Percentiles rank a stretch among this genome's conserved stretches.
Evolutionary conservation across 2,113 vertebrate genomes (phyloP).

Genomic region (Nycticebus coucang): DNA sequence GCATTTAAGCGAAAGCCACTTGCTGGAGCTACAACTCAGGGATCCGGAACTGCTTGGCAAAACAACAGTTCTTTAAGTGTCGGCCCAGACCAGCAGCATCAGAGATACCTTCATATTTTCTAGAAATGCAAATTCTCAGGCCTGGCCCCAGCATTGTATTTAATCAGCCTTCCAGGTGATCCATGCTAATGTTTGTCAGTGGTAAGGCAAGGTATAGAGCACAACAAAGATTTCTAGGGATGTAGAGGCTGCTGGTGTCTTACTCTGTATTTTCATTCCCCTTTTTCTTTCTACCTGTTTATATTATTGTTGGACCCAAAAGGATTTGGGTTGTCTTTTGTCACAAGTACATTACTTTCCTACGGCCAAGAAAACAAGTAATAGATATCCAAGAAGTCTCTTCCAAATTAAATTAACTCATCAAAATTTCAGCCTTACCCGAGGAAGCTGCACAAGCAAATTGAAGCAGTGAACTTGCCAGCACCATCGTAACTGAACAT

Average conservation of each 20-base stretch:
- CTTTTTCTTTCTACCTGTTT: neutral
- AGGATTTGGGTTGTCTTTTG: neutral
- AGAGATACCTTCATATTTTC: neutral
- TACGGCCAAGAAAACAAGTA: neutral
- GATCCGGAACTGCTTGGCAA: neutral
- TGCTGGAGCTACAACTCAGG: neutral
- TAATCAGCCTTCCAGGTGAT: neutral
- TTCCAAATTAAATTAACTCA: conserved; percentile 3
- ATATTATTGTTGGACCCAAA: neutral
- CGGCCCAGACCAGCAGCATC: neutral
- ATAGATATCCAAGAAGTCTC: conserved; percentile 4
- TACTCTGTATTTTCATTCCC: neutral
- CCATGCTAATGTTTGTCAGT: neutral
- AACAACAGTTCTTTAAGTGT: neutral
- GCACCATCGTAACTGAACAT: neutral
- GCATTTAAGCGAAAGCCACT: neutral
- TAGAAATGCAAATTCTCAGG: neutral
- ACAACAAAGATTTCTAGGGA: neutral
- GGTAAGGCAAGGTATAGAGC: neutral
- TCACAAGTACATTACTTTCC: neutral
- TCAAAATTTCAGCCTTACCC: neutral
- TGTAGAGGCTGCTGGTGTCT: neutral
- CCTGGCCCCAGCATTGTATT: neutral
- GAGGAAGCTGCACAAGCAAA: neutral
- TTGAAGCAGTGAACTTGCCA: conserved; percentile 23